Base-by-base conservation (phyloP, 1,140 invertebrate species). In the Caerostris darwini region DNA sequence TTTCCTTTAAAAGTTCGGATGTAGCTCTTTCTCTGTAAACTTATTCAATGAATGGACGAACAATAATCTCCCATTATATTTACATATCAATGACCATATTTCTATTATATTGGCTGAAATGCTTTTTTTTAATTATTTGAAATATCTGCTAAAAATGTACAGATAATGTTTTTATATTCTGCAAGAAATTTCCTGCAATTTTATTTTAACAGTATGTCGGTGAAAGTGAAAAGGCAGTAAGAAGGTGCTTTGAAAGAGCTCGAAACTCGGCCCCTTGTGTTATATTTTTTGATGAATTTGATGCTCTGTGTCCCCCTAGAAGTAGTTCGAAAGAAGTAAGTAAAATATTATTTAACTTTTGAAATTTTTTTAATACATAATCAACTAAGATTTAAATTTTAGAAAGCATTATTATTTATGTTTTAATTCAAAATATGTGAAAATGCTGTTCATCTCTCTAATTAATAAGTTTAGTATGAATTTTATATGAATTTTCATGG, bases 271-370 rank as follows among this genome's bases (percentile, higher is more conserved):
- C 98, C 0, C 99, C 99, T 0, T 99, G 99, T 96, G 98, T 99
- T 14, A 99, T 99, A 95, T 99, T 99, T 96, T 99, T 99, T 96
- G 99, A 99, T 96, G 99, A 99, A 96, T 97, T 99, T 94, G 99
- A 99, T 96, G 98, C 99, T 0, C 96, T 99, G 50, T 99, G 99
- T 96, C 99, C 99, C 0, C 98, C 98, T 95, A 97, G 99, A 95
- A 98, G 97, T 7, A 97, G 98, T 85, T 97, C 97, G 85, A 97
- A 97, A 86, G 98, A 98, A 94, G 97, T 97, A 95, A 95, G 90
- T 34, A 59, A 19, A 87, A 34, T 34, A 34, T 14, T 64, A 64
- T 64, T 5, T 64, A 5, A 64, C 12, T 10, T 64, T 17, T 64
- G 8, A 6, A 14, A 1, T 14, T 3, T 12, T 10, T 14, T 14